Conservation (phyloP, 2,113 vertebrate species). For the Papio anubis region DNA sequence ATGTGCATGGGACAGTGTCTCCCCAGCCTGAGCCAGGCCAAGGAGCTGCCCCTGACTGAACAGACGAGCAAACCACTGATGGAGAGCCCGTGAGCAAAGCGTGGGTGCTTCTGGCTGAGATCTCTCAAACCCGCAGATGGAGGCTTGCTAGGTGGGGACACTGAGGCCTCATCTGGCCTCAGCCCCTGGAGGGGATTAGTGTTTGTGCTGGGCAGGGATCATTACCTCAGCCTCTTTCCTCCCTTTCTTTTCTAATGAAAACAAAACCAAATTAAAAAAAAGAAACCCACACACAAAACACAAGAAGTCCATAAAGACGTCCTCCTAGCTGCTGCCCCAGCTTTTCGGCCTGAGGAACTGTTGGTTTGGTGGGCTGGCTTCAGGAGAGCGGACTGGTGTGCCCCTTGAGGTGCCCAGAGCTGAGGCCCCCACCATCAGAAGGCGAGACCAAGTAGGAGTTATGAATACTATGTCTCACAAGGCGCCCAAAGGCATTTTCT, state of each 20-base stretch:
- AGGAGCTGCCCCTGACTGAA: too few relatives aligned
- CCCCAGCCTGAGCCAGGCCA: not conserved
- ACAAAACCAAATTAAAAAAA: not conserved
- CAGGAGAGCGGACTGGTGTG: not conserved
- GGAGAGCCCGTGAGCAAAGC: rapidly evolving
- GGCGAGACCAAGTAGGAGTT: not conserved
- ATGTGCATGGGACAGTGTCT: not conserved
- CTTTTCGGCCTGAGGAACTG: not conserved
- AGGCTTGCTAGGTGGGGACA: not conserved
- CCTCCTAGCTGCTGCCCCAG: not conserved
- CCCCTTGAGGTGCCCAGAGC: not conserved
- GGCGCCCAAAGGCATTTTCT: conserved; percentile 59
- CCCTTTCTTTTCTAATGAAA: conserved; percentile 28
- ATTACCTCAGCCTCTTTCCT: not conserved
- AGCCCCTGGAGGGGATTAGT: not conserved
- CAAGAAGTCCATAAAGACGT: not conserved
- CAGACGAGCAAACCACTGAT: rapidly evolving
- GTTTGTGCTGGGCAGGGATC: not conserved
- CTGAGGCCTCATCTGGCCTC: not conserved
- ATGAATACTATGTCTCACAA: conserved; percentile 36
- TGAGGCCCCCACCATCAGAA: not conserved
- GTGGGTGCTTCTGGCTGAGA: not conserved
- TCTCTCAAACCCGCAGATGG: not conserved
- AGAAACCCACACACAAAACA: not conserved
- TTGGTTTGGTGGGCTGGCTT: not conserved